Base-by-base conservation (phyloP, 1,140 invertebrate species). In the Bombus waltoni region DNA sequence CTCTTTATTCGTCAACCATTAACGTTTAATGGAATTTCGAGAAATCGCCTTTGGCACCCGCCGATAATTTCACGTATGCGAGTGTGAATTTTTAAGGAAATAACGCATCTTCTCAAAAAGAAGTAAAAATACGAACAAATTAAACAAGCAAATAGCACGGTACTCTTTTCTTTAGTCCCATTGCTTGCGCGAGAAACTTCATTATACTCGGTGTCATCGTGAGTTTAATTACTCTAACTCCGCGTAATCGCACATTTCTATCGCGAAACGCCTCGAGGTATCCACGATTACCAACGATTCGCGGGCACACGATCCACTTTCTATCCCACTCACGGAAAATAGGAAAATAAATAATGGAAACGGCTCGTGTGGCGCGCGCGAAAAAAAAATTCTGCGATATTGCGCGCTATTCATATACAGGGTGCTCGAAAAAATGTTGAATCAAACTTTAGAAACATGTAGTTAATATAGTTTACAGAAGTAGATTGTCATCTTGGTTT, bases 311-410 rank as follows among this genome's bases (percentile, higher is more conserved):
- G 75, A 40, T 78, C 40, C 38, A 88, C 72, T 82, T 81, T 81
- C 72, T 81, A 47, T 13, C 40, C 35, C n/a, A 6, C 25, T 62
- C 28, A 8, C 42, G 11, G 25, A 74, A 68, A 70, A 42, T 53
- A 62, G 38, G 40, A 65, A 74, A 86, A 81, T 81, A 53, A 68
- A 70, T 70, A 47, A 80, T 70, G 44, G n/a, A 80, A 70, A 70
- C 35, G 44, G n/a, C 1, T n/a, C 5, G 9, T 25, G 44, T 53
- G 32, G 25, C 25, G 11, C 32, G 32, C 35, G 35, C 25, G 15
- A n/a, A 40, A 47, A 59, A 66, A 62, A 53, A 40, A 22, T 18
- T 15, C 57, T 65, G 13, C 57, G 13, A 28, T n/a, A n/a, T n/a
- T 47, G 25, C 15, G 40, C 38, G 38, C 57, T 22, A 38, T 13